Evolutionary conservation across 2,113 vertebrate species (phyloP).

Genomic region (Chiloscyllium plagiosum): DNA sequence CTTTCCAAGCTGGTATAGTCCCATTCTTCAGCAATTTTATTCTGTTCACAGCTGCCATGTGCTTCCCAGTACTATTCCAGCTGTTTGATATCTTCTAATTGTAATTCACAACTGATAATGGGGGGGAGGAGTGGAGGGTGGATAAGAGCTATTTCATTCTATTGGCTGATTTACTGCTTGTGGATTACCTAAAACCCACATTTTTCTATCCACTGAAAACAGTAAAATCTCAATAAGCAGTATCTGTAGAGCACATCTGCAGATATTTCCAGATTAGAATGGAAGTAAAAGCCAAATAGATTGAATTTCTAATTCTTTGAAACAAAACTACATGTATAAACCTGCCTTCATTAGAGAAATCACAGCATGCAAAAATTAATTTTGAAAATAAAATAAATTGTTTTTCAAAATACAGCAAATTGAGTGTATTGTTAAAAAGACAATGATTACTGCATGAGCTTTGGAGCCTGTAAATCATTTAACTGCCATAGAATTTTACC

Average conservation of each 20-base stretch:
- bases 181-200: not conserved
- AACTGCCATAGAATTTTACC: not conserved
- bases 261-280: not conserved
- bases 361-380: not conserved
- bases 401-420: not conserved
- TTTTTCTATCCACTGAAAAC: not conserved
- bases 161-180: not conserved
- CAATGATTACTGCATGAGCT: not conserved
- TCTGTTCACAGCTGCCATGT: not conserved
- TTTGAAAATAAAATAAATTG: not conserved
- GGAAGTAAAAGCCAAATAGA: not conserved
- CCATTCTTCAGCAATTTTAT: not conserved
- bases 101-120: not conserved
- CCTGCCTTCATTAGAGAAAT: not conserved
- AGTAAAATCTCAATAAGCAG: not conserved
- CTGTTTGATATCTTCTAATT: not conserved
- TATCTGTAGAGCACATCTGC: not conserved
- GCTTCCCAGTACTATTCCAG: not conserved
- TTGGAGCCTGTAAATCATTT: not conserved
- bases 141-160: not conserved
- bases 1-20: not conserved
- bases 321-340: not conserved
- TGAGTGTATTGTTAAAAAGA: not conserved
- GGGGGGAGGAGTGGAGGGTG: too few relatives aligned
- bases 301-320: not conserved